Percentiles rank a stretch among this genome's conserved stretches.
Evolutionary conservation across 2,113 vertebrate genomes (phyloP).

Genomic region (Henicopernis longicauda): DNA sequence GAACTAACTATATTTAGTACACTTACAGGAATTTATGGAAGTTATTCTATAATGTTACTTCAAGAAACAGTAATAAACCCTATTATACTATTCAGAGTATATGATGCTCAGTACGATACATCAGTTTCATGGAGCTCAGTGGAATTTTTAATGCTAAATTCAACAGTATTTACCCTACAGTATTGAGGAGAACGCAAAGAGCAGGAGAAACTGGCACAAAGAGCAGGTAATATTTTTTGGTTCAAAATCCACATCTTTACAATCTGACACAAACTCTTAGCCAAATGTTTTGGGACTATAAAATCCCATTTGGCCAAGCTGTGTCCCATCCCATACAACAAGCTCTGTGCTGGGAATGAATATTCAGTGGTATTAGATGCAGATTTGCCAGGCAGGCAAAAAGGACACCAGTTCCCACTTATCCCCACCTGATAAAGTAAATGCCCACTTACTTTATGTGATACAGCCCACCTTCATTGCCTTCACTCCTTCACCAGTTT

Average conservation of each 20-base stretch:
- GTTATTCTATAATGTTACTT: background rate
- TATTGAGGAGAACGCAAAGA: background rate
- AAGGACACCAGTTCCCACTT: background rate
- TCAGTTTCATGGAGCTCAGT: background rate
- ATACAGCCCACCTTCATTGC: background rate
- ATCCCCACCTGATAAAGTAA: background rate
- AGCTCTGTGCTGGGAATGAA: background rate
- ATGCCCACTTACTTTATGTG: background rate
- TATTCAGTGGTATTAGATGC: background rate
- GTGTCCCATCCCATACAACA: background rate
- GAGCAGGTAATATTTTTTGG: background rate
- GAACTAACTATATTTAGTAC: background rate
- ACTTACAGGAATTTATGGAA: background rate
- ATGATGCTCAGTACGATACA: background rate
- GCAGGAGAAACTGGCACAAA: background rate
- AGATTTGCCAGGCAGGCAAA: background rate
- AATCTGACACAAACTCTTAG: background rate
- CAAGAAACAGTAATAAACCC: background rate
- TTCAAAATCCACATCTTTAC: background rate
- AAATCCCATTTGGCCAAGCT: background rate
- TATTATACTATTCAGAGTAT: background rate
- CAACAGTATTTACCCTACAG: background rate
- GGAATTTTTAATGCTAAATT: background rate
- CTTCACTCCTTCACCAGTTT: background rate
- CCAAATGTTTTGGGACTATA: background rate